Evolutionary conservation across 2,797 vertebrate species (phyloP), one percentile per base, ranked within the genome.

Genomic region (Hydrolagus colliei): DNA sequence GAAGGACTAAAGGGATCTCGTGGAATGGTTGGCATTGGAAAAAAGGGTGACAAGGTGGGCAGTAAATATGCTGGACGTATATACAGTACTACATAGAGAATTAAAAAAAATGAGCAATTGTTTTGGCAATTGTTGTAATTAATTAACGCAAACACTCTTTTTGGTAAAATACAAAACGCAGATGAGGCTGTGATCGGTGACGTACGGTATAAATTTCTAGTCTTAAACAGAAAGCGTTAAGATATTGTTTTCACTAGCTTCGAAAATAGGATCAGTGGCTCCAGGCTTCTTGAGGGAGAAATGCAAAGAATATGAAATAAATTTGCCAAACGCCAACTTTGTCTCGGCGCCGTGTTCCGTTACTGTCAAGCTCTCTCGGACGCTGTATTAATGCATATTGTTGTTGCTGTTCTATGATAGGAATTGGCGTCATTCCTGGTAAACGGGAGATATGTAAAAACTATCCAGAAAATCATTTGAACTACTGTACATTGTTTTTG

Each of bases 21-120:
- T 88, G 96, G 96, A 88, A 94, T 94, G 90, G 92, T 95, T 89
- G 96, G 96, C 71, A 89, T 87, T 86, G 93, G 95, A 91, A 94
- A 95, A 90, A 96, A 96, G 93, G 96, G 96, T 92, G 95, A 97
- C 89, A 96, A 92, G 95, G 97, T 97, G 86, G 91, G 94, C 88
- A 89, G 75, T 92, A 93, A 93, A 95, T 89, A 87, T 61, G 86
- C 87, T 86, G 89, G 85, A 41, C 32, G 62, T 35, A 86, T 61
- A 73, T 63, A 8, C 72, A 74, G 27, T 16, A 8, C 0, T 73
- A 52, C 41, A 52, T 52, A 52, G 41, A 52, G 41, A 52, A 52
- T 52, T 27, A 0, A 0, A 0, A 27, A 27, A 52, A 52, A 52
- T 3, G 3, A 52, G 6, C 41, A n/a, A 11, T 86, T 63, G 52